phyloP scores from a whole-genome alignment of 2,113 vertebrate species.

The Vireo altiloquus region DNA sequence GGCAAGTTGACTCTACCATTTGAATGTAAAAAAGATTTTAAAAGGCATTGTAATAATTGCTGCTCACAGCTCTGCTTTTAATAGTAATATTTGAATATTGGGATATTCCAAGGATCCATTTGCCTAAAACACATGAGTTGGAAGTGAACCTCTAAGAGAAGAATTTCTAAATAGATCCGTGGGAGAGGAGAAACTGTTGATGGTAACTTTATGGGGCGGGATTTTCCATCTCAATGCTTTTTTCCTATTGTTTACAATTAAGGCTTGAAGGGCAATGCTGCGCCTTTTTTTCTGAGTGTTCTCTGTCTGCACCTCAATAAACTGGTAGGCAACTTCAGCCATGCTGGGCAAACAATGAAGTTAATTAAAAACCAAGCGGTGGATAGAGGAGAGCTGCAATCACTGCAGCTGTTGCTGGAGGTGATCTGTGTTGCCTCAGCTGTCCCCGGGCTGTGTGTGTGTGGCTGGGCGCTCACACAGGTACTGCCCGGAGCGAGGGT shows the following conservation, averaged over 20 bases:
- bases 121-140: neutral
- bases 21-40: slow-evolving; percentile 19
- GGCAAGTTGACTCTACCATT: neutral
- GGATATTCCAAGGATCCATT: neutral
- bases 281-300: neutral
- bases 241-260: neutral
- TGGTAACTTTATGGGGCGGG: neutral
- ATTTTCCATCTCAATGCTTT: neutral
- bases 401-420: neutral
- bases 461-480: neutral
- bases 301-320: neutral
- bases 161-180: neutral
- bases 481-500: neutral
- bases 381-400: neutral
- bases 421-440: neutral
- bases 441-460: fast-evolving
- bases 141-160: neutral
- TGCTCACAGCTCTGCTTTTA: neutral
- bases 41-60: neutral
- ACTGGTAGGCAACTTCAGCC: neutral
- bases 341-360: neutral
- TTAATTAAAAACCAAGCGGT: neutral
- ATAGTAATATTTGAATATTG: neutral
- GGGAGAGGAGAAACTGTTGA: neutral
- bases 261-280: neutral